Evolutionary conservation across 2,888 invertebrate species (phyloP).

Genomic region (Parasteatoda lunata): DNA sequence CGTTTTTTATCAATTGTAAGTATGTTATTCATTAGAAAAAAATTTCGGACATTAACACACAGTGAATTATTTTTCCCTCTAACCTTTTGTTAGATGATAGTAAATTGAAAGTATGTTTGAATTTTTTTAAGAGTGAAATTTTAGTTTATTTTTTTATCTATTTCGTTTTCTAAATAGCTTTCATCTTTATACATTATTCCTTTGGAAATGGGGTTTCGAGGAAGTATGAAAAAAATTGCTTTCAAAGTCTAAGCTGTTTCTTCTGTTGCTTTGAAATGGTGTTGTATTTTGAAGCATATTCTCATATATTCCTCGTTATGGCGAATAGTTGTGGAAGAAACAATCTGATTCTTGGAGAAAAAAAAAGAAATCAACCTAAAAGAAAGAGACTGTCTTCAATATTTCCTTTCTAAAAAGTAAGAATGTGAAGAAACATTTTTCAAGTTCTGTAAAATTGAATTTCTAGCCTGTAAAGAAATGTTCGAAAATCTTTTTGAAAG

Average conservation of each 20-base stretch:
- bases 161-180: too few relatives aligned
- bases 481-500: not conserved
- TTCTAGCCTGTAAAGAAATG: conserved; percentile 23
- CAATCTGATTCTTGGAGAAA: not conserved
- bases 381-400: not conserved
- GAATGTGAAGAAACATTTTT: conserved; percentile 20
- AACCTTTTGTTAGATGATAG: too few relatives aligned
- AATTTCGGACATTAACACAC: too few relatives aligned
- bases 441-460: conserved; percentile 25
- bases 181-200: too few relatives aligned
- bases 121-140: too few relatives aligned
- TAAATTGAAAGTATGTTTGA: too few relatives aligned
- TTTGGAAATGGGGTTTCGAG: too few relatives aligned
- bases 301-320: conserved; percentile 29
- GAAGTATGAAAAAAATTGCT: too few relatives aligned
- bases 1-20: too few relatives aligned
- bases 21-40: too few relatives aligned
- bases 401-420: conserved; percentile 7
- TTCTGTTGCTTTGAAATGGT: not conserved
- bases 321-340: not conserved
- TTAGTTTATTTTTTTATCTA: too few relatives aligned
- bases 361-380: not conserved
- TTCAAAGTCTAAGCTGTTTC: not conserved
- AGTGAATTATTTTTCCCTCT: too few relatives aligned
- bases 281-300: not conserved